Evolutionary conservation across 2,888 invertebrate species (phyloP), one percentile per base, ranked within the genome.

Genomic region (Quadroppia sp.): DNA sequence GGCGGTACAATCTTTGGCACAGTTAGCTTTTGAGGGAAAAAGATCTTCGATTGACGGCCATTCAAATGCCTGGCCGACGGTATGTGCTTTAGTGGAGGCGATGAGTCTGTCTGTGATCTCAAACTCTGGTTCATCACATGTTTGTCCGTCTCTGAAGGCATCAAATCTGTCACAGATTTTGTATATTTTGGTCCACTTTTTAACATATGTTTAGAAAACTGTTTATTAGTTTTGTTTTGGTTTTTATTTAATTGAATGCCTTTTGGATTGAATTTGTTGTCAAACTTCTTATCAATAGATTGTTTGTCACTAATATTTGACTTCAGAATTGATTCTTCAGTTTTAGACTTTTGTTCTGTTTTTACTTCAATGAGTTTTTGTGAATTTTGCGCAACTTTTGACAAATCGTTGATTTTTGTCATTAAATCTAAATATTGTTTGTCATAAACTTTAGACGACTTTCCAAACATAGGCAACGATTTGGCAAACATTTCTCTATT

Each of bases 1-100:
- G 56, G 56, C 28, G 56, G 25, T 48, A n/a, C 48, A 4, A 56
- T 56, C 25, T 56, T 20, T 25, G 56, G 56, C 13, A 56, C 56
- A 25, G 6, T 56, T 15, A 56, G 28, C 20, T 56, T 56, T 9
- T 28, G 15, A 6, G 56, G 56, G 6, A 17, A n/a, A 48, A 9
- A 56, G 3, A 56, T 20, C 20, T 23, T 56, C 6, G 56, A 28
- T 6, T 20, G 25, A 11, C 25, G 6, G 4, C 9, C 4, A 36
- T 11, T 36, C 4, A 50, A 11, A 20, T 7, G 6, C 3, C 2
- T 56, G 2, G 25, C 25, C 25, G 56, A 56, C 25, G 56, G 56
- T 2, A 56, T 11, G 25, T 20, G 11, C 25, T 56, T 56, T 15
- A 56, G 25, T 56, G 56, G 56, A 6, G 56, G 56, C 56, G 56